Percentiles rank a stretch among this genome's conserved stretches.
Conservation (phyloP, 2,797 vertebrate species). For the Clangula hyemalis region DNA sequence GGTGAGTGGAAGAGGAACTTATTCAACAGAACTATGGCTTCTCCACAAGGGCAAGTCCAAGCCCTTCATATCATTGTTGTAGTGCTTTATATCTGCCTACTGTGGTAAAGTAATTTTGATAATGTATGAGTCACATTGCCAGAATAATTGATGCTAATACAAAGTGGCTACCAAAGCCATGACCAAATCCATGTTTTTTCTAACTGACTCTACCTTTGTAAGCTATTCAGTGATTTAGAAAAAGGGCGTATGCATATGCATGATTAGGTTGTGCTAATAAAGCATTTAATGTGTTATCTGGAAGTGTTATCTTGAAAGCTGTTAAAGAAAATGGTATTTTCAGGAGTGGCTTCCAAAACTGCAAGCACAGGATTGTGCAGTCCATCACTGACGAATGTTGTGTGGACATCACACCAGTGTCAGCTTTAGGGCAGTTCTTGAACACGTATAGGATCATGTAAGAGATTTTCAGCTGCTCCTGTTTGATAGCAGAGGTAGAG, state of each 20-base stretch:
- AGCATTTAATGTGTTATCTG: background rate
- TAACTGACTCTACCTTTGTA: background rate
- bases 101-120: background rate
- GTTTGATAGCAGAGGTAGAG: background rate
- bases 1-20: background rate
- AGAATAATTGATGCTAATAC: background rate
- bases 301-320: background rate
- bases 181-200: background rate
- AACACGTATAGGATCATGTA: accelerated
- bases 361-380: accelerated
- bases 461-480: background rate
- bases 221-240: background rate
- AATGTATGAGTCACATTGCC: background rate
- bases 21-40: background rate
- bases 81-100: background rate
- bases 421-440: background rate
- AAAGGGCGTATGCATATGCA: background rate
- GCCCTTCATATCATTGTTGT: background rate
- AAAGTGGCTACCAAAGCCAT: background rate
- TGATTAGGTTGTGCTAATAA: background rate
- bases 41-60: background rate
- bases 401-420: background rate
- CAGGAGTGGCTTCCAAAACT: background rate
- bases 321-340: background rate
- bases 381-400: accelerated